Base-by-base conservation (phyloP, 1,140 invertebrate genomes). In the Belonocnema kinseyi region DNA sequence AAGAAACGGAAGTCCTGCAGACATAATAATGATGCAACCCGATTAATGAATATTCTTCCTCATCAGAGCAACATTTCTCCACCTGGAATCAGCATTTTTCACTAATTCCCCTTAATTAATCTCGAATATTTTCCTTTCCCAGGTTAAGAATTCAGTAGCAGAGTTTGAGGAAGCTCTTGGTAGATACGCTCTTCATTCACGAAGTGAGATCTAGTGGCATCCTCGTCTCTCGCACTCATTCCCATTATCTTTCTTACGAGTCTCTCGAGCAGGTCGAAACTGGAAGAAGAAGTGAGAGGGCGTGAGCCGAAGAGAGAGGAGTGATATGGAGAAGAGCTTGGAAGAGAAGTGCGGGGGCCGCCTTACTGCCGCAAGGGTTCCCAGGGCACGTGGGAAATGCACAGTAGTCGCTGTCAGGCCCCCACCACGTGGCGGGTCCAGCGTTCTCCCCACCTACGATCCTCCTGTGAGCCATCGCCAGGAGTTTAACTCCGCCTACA, bases 371-470 rank as follows among this genome's bases (percentile, higher is more conserved):
- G 90, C 89, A 90, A 91, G 90, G 90, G 90, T 91, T 91, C 90
- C 90, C 90, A 91, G 90, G 90, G 87, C 90, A 92, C 90, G 90
- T 92, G 90, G 90, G 90, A 92, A 92, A 90, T 91, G 90, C 89
- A 92, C 90, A 91, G 90, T 91, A 92, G 90, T 91, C 90, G 82
- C 82, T 85, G 86, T 87, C 86, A 86, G 87, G 80, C 87, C 86
- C 88, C 88, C 87, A 88, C 88, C 78, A 80, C 54, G 71, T 73
- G 72, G 77, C 80, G 72, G 72, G 82, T 76, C 79, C 85, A 76
- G 84, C 81, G 77, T 76, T 61, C 19, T 52, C 83, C 88, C 89
- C 86, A 85, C 89, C 76, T 75, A 70, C 71, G 51, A 33, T 54
- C 74, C 75, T 73, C 83, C 71, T 73, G 72, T 80, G 70, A 86